A percentile compares a stretch with the other conserved stretches of the same genome.
Evolutionary conservation across 2,113 vertebrate species (phyloP).

Genomic region (Pionites leucogaster): DNA sequence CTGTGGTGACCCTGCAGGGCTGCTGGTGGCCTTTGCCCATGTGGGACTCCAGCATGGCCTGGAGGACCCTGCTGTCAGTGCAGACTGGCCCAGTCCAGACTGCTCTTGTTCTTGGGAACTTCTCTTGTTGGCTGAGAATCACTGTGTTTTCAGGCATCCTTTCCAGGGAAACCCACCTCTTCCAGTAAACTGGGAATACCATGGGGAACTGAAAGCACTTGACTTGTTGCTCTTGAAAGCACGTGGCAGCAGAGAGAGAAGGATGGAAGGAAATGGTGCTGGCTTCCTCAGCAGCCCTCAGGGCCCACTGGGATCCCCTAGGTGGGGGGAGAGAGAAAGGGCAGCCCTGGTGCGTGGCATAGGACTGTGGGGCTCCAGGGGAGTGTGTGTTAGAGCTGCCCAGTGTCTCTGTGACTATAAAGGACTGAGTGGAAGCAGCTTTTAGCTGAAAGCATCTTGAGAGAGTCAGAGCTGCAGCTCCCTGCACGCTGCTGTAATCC

Average conservation of each 20-base stretch:
- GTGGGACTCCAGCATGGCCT: not conserved
- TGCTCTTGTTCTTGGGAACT: slow-evolving; percentile 13
- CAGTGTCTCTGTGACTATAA: not conserved
- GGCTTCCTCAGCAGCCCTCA: not conserved
- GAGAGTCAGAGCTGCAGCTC: not conserved
- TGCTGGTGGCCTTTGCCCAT: not conserved
- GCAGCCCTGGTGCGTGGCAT: not conserved
- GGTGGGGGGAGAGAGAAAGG: not conserved
- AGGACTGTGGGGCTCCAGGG: not conserved
- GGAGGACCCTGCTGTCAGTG: slow-evolving; percentile 5
- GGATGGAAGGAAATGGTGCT: not conserved
- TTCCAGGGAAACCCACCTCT: not conserved
- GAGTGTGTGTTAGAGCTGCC: not conserved
- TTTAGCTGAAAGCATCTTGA: not conserved
- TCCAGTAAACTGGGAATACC: not conserved
- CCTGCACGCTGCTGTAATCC: rapidly evolving
- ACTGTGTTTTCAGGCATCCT: not conserved
- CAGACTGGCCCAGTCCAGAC: not conserved
- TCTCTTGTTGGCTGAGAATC: not conserved
- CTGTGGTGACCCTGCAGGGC: not conserved
- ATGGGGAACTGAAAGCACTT: not conserved
- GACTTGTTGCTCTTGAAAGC: slow-evolving; percentile 52
- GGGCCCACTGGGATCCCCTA: not conserved
- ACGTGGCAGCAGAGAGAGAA: slow-evolving; percentile 37
- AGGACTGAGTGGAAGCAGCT: not conserved